Base-by-base conservation (phyloP, 2,888 invertebrate species). In the Pelosia muscerda region DNA sequence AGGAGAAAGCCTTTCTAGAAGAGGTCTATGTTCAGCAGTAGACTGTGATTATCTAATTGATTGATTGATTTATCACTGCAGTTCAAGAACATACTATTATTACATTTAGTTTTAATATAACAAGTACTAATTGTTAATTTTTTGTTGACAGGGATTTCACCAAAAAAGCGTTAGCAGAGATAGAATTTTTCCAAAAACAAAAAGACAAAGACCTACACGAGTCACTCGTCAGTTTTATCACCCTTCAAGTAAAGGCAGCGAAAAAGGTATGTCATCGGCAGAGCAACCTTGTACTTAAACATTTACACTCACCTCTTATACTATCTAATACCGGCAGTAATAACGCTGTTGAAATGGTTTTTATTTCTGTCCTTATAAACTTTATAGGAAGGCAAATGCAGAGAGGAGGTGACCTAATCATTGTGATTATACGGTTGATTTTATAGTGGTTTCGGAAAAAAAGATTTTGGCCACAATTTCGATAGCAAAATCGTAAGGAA, bases 141-240 rank as follows among this genome's bases (percentile, higher is more conserved):
- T 38, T 26, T 38, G 9, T 58, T 56, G 8, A 11, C 90, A 97
- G 97, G 74, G 96, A 96, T 58, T 97, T 97, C 87, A 96, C 96
- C 22, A 95, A 95, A 66, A 96, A 96, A 85, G 97, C 97, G 8
- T 88, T 96, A 63, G 88, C 95, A 71, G 97, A 97, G 83, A 96
- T 97, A 77, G 96, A 97, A 77, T 93, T 96, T 88, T 97, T 97
- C 90, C 96, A 97, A 86, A 95, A 95, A 71, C 97, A 97, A 85
- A 97, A 97, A 91, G 96, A 96, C 72, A 93, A 95, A 42, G 97
- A 97, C 85, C 90, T 97, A 23, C 96, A 96, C 86, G 97, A 97
- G 85, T 97, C 97, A 5, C 92, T 97, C 49, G 95, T 96, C 66
- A 95, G 95, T 54, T 97, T 96, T 86, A 96, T 97, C 73, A 95